Base-by-base conservation (phyloP, 2,888 invertebrate species). In the Apeira syringaria region DNA sequence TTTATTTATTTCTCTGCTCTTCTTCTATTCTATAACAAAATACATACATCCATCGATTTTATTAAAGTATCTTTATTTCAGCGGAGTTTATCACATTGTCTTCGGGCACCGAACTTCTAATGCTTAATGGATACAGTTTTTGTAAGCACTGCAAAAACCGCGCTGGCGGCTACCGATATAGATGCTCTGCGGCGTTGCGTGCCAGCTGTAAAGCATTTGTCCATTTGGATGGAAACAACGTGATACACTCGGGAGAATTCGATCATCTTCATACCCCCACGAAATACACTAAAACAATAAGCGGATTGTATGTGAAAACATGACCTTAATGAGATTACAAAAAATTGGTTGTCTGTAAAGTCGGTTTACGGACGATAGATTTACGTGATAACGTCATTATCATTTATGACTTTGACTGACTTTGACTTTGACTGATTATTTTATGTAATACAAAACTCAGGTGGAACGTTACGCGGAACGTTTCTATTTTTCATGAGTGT, bases 181-280 rank as follows among this genome's bases (percentile, higher is more conserved):
- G 37, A 18, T 49, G 48, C 18, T 32, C 40, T 1, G 10, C 20
- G 7, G 12, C 29, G 10, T 1, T 1, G 0, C 29, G 29, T n/a
- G 29, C 26, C 2, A 6, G 13, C 3, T 49, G 48, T 22, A 49
- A 34, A 20, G 44, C 37, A 3, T 26, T 27, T 5, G 30, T 41
- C 1, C 22, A 38, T n/a, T 8, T 26, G 9, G 8, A 37, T 5
- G 22, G 20, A 5, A 9, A 15, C 6, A 20, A 40, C 10, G 3
- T 5, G 1, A 44, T 40, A n/a, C 17, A 7, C 22, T 22, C 27
- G 0, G 27, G 12, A 12, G 1, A 11, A 3, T n/a, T 22, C 0
- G 30, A 37, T 12, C 44, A 49, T 15, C 33, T 37, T 10, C 48
- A 49, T 10, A 10, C 2, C 0, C 40, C 22, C 8, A 29, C 18